Conservation (phyloP, 30 jellyfish, hydroid and myxozoan species). For the Pelagia noctiluca region DNA sequence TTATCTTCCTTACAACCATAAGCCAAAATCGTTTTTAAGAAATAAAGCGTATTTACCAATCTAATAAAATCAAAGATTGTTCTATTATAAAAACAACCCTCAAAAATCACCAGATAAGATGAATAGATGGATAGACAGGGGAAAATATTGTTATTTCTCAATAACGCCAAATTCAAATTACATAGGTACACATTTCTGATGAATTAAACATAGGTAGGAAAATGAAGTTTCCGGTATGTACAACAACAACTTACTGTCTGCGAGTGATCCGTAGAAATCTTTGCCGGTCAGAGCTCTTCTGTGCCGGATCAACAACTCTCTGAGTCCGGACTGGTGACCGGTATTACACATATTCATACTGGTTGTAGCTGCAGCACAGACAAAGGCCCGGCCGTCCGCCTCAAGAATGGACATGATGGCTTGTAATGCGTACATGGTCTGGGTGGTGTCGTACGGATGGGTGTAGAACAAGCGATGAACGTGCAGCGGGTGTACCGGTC, state of each 20-base stretch:
- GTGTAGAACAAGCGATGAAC: constrained; percentile 85
- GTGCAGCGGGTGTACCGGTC: constrained; percentile 80
- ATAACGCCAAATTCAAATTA: too few relatives aligned
- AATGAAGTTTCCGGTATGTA: too few relatives aligned
- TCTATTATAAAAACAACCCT: too few relatives aligned
- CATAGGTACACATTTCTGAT: too few relatives aligned
- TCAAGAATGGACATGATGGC: constrained; percentile 60
- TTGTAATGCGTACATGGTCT: constrained; percentile 73
- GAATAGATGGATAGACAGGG: too few relatives aligned
- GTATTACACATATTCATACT: constrained; percentile 93
- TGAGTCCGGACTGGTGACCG: constrained; percentile 83
- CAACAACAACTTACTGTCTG: constrained; percentile 82
- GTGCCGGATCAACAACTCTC: constrained; percentile 91
- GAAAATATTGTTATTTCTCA: too few relatives aligned
- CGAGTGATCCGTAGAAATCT: constrained; percentile 91
- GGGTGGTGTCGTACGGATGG: constrained; percentile 88
- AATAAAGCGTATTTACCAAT: too few relatives aligned
- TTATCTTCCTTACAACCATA: too few relatives aligned
- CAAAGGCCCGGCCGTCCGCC: constrained; percentile 85
- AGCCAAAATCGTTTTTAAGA: too few relatives aligned
- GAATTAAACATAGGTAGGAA: too few relatives aligned
- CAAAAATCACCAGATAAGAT: too few relatives aligned
- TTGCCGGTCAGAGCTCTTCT: constrained; percentile 88
- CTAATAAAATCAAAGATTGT: too few relatives aligned
- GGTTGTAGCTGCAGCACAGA: constrained; percentile 91